Evolutionary conservation across 2,113 vertebrate species (phyloP), one percentile per base, ranked within the genome.

Genomic region (Anoplopoma fimbria): DNA sequence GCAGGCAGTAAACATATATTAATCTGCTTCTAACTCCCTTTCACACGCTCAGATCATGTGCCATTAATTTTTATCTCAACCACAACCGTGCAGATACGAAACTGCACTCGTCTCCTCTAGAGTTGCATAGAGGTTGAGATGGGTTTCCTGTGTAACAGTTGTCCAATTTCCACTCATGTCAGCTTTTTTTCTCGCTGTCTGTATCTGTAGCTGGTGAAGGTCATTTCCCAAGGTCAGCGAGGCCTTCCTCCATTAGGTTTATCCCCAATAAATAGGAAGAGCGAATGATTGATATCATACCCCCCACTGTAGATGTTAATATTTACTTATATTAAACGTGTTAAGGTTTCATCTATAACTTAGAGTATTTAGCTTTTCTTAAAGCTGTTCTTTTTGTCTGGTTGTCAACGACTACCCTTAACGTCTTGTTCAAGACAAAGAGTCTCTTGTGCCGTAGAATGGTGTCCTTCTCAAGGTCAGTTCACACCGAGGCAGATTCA

Each of bases 391-490:
- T 33, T 4, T n/a, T 40, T 74, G 9, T 6, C 7, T 13, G 3
- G 33, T 27, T 31, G 2, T 38, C 33, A 10, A 0, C 25, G 36
- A 31, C 1, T 0, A 3, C 23, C 45, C 12, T 64, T 4, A 17
- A 51, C 3, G 15, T 0, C 47, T 10, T 1, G 13, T 31, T 53
- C 38, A 71, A 77, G 53, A 64, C 49, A 74, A 63, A 51, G 64
- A 0, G 1, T 12, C 40, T 9, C 49, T 74, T 63, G 14, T 64
- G 29, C 13, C 31, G 27, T n/a, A 15, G 29, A 42, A 13, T 2
- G 0, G 34, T 84, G 90, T 84, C 90, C 89, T 90, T 91, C 76
- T 84, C 80, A 87, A 93, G 91, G 93, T 93, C 89, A 89, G 23
- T 0, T 49, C 40, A 40, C 33, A 27, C 6, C 2, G 51, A 64